Base-by-base conservation (phyloP, 2,888 invertebrate species). In the Lasioglossum pauxillum region DNA sequence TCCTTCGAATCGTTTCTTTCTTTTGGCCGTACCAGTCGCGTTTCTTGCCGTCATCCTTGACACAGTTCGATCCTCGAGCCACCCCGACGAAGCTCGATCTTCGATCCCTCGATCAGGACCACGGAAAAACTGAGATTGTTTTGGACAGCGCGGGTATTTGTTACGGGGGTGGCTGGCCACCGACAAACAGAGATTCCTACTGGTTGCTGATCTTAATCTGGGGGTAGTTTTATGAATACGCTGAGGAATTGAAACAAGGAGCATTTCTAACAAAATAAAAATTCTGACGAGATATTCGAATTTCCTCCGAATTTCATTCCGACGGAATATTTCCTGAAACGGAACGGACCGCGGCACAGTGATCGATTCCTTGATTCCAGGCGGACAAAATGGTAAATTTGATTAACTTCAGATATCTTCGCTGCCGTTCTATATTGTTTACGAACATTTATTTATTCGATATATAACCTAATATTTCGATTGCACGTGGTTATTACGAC, bases 1-100 rank as follows among this genome's bases (percentile, higher is more conserved):
- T 91, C 88, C 90, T 90, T 89, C 89, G 35, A 82, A 89, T 88
- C 84, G 80, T 77, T 90, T 92, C 91, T 90, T 87, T n/a, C 69
- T n/a, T 69, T 35, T 12, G 5, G 31, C 31, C 31, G 35, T 7
- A 2, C 31, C 67, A 8, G 7, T 1, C 38, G 79, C 75, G 67
- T 84, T 79, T 85, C 72, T 82, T 78, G 67, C 53, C 46, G 72
- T n/a, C 82, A 78, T 83, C 67, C 76, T 69, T 83, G 84, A 86
- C 83, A 86, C 80, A 78, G 27, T 84, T 86, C 5, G 38, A 41
- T 53, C 19, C 57, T n/a, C 31, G 79, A 35, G 31, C 67, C 49
- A 19, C 49, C 74, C 44, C 31, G 23, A 7, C 1, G 67, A 12
- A n/a, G 19, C 31, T 31, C 49, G 49, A 60, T 60, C 27, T 35